Evolutionary conservation across 2,113 vertebrate genomes (phyloP), one percentile per base, ranked within the genome.

Genomic region (Lasiurus cinereus): DNA sequence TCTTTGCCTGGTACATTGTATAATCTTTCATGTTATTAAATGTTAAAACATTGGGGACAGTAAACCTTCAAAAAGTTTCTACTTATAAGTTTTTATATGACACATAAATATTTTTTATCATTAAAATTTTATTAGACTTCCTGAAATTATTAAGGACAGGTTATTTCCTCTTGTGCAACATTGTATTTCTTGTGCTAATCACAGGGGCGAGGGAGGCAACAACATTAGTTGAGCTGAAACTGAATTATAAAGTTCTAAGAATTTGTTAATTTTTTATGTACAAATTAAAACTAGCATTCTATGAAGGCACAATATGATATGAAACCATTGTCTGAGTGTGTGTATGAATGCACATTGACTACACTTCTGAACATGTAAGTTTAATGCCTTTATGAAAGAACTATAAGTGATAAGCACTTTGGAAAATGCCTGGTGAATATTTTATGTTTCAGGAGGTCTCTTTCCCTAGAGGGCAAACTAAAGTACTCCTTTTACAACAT

Each of bases 401-500:
- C 31, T 78, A 78, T 21, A 91, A 89, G 46, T n/a, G 21, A 90
- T 72, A 88, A 76, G 39, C 86, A 92, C 62, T 93, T 80, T 91
- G 74, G 88, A 88, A 97, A 94, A 83, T 72, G 91, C 19, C 31
- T 2, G 8, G 69, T 79, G 79, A 95, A 90, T 88, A 91, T 87
- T 97, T 95, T 83, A 83, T 89, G 69, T 93, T 83, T 95, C 85
- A 89, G 90, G 29, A 79, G 31, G 66, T 54, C 64, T 83, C 48
- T 74, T 62, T 96, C 74, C 73, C 72, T 83, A 36, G 39, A 95
- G 85, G 27, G 69, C 56, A 96, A 96, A 84, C 43, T 86, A 52
- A 97, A 79, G n/a, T 72, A 62, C n/a, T 89, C 67, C 73, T 83
- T 95, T 93, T 74, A 92, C 16, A 96, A 64, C 54, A 87, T 87